Evolutionary conservation across 2,888 invertebrate species (phyloP).

Genomic region (Apotomis betuletana): DNA sequence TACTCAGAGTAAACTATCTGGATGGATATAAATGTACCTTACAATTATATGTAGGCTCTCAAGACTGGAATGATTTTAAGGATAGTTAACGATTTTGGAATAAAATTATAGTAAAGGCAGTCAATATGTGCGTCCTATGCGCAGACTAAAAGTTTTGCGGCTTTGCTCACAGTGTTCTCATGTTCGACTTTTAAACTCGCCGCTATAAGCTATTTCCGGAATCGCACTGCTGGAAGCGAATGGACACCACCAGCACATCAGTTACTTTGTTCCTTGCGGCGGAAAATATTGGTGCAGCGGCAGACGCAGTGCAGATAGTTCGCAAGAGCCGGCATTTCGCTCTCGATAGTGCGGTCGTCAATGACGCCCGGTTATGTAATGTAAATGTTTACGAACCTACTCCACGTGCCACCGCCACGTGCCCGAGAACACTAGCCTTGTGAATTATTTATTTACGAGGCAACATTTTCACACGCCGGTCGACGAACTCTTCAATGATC

Average conservation of each 20-base stretch:
- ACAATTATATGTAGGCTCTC: background rate
- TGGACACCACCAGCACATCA: too few species aligned
- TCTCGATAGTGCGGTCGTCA: constrained; percentile 74
- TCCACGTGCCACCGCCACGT: constrained; percentile 79
- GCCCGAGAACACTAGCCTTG: constrained; percentile 83
- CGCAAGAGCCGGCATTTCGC: constrained; percentile 70
- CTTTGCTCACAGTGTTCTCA: too few species aligned
- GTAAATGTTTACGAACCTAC: constrained; percentile 82
- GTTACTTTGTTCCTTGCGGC: background rate
- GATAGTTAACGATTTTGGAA: too few species aligned
- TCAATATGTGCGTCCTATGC: too few species aligned
- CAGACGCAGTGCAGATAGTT: constrained; percentile 56
- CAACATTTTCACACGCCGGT: constrained; percentile 84
- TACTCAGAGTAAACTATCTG: background rate
- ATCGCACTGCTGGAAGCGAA: too few species aligned
- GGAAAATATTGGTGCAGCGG: constrained; percentile 28
- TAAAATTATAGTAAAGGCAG: too few species aligned
- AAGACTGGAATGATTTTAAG: too few species aligned
- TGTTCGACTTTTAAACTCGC: too few species aligned
- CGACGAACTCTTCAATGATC: constrained; percentile 79
- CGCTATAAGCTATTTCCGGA: too few species aligned
- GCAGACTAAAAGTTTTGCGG: too few species aligned
- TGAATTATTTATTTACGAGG: constrained; percentile 84
- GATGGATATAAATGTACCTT: background rate
- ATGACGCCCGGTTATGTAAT: constrained; percentile 83